Evolutionary conservation across 2,113 vertebrate species (phyloP).

Genomic region (Furnarius figulus): DNA sequence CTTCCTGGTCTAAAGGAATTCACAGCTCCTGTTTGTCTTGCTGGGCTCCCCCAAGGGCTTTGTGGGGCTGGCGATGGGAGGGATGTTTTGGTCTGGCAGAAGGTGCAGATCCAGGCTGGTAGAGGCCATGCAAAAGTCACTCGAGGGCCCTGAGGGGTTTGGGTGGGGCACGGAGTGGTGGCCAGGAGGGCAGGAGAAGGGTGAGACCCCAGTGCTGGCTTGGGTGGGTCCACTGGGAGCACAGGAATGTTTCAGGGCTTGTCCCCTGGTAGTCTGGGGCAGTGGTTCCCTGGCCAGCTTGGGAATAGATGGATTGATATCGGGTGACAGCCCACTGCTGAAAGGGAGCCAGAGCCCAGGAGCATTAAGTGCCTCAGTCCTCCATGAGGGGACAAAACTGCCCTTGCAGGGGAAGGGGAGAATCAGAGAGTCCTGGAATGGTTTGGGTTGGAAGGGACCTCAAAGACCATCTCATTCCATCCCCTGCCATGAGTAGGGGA

Average conservation of each 20-base stretch:
- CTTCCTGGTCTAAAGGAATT: not conserved
- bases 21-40: not conserved
- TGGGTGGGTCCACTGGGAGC: not conserved
- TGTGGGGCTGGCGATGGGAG: not conserved
- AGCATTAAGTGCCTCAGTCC: not conserved
- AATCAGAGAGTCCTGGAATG: not conserved
- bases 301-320: not conserved
- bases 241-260: accelerated
- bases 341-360: accelerated
- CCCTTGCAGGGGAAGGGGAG: not conserved
- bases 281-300: accelerated
- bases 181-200: not conserved
- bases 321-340: not conserved
- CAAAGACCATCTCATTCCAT: not conserved
- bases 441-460: not conserved
- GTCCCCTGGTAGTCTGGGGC: no score
- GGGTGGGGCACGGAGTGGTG: not conserved
- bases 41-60: not conserved
- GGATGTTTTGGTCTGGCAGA: not conserved
- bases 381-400: accelerated
- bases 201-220: accelerated
- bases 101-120: not conserved
- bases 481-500: not conserved
- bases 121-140: not conserved
- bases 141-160: accelerated